These are phyloP conservation scores for Dasyprocta punctata DNA, from an alignment of 2,113 vertebrate genomes.

Conservation along the genomic window DNA sequence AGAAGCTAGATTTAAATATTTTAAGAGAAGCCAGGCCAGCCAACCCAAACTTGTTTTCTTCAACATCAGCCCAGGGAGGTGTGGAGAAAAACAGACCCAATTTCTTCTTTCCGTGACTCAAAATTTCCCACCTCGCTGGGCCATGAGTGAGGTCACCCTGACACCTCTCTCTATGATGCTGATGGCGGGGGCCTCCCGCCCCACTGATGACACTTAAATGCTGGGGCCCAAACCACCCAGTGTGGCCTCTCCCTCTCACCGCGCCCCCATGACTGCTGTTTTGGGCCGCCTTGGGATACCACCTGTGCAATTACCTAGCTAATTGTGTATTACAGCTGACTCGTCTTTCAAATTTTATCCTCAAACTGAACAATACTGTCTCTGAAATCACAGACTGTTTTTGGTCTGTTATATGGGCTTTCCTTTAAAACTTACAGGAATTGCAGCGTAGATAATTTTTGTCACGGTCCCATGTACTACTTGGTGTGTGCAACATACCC, in stretches of 20 bases:
- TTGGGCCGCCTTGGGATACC: background rate
- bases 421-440: background rate
- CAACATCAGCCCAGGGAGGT: slow-evolving; percentile 32
- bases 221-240: background rate
- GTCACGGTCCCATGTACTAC: rapidly evolving
- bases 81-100: slow-evolving; percentile 59
- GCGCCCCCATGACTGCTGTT: rapidly evolving
- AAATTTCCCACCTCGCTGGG: background rate
- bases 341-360: background rate
- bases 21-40: slow-evolving; percentile 72
- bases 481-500: rapidly evolving
- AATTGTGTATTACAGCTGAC: background rate
- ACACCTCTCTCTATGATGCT: slow-evolving; percentile 90
- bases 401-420: background rate
- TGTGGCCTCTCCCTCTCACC: background rate
- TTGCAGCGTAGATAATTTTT: background rate
- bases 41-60: slow-evolving; percentile 75
- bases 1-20: slow-evolving; percentile 81
- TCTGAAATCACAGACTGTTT: background rate
- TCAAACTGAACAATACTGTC: background rate
- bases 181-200: slow-evolving; percentile 2
- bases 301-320: background rate
- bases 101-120: slow-evolving; percentile 64
- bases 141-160: slow-evolving; percentile 71
- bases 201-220: background rate